Base-by-base conservation (phyloP, 1,140 invertebrate species). In the Stratiolaelaps scimitus region DNA sequence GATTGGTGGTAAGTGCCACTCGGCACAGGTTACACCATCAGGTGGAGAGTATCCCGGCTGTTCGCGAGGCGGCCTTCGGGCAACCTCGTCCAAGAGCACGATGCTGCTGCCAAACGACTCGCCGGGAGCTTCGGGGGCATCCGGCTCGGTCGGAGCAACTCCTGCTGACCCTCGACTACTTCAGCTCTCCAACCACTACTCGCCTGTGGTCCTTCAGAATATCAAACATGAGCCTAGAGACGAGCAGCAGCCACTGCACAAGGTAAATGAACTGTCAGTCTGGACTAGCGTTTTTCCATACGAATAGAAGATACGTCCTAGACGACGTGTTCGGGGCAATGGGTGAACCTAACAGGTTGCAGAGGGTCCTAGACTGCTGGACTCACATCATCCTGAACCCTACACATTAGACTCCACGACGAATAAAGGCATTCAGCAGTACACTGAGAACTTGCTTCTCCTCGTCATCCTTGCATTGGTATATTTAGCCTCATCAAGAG, bases 1-100 rank as follows among this genome's bases (percentile, higher is more conserved):
- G 15, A 48, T 19, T 28, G 34, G 53, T 60, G 26, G 34, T 60
- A 26, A 60, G 10, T 40, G 53, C 23, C 20, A 60, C 53, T 17
- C 53, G 34, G 34, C 53, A 4, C 53, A 60, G 20, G 53, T 29
- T 34, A 29, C 26, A 29, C 53, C 53, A 23, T 60, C 53, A 23
- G n/a, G n/a, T n/a, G 2, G 15, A 26, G 53, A 34, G 10, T 40
- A 40, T 10, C 34, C 34, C 10, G 34, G 34, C 10, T 40, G 34
- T 40, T 40, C 34, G 34, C 34, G 34, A 4, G 34, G 34, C 34
- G 34, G 34, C 34, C 4, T 40, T 60, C 53, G 53, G 15, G 53
- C 53, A 29, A 60, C 53, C 13, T 60, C 53, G 13, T 60, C 53
- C 53, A 60, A 60, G 53, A 60, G 53, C 20, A 60, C 53, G 53